Conservation (phyloP, 2,113 vertebrate species). For the Raja brachyura region DNA sequence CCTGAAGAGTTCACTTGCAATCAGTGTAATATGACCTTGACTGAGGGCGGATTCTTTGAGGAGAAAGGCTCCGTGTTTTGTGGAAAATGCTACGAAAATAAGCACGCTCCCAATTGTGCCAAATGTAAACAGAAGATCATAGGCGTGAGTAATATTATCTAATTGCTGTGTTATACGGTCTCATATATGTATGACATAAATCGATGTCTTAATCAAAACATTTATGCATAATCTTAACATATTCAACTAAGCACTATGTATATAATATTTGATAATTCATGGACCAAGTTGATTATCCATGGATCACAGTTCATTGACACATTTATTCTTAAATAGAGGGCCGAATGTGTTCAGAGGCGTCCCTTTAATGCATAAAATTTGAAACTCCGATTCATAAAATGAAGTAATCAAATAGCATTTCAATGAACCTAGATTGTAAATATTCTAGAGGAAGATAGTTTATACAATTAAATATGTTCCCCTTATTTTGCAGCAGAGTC, state of each 20-base stretch:
- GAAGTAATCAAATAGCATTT: neutral
- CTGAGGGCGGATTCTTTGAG: conserved; percentile 94
- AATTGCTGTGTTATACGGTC: neutral
- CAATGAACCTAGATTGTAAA: neutral
- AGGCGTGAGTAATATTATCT: conserved; percentile 64
- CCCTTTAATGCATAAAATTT: neutral
- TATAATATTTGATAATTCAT: neutral
- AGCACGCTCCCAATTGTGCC: conserved; percentile 84
- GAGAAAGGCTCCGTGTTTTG: conserved; percentile 90
- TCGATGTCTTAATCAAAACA: neutral
- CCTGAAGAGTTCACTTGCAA: conserved; percentile 92
- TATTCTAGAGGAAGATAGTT: neutral
- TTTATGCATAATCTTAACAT: neutral
- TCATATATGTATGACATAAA: neutral
- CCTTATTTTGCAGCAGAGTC: neutral
- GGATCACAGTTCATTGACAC: neutral
- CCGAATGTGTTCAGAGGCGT: neutral
- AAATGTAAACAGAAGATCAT: conserved; percentile 97
- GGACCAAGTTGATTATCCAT: neutral
- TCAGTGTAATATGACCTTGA: conserved; percentile 82
- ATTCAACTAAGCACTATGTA: neutral
- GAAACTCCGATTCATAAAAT: too few relatives aligned
- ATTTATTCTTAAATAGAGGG: neutral
- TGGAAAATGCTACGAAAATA: conserved; percentile 81
- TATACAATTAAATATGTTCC: neutral